Base-by-base conservation (phyloP, 2,888 invertebrate species). In the Parthenolecanium corni region DNA sequence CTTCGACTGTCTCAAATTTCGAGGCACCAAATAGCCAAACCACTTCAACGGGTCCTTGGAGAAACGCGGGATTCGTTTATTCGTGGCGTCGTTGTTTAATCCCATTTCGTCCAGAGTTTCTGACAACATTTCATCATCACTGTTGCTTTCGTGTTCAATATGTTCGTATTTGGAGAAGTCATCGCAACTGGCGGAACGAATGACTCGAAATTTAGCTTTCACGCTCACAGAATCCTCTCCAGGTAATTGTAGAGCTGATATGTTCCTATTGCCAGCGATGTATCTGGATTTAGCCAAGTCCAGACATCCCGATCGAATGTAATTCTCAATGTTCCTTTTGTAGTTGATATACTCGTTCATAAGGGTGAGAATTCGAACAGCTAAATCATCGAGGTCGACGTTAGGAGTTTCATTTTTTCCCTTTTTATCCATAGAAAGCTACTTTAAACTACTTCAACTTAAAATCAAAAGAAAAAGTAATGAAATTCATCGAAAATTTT, bases 1-100 rank as follows among this genome's bases (percentile, higher is more conserved):
- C 71, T 87, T 87, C 0, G 90, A 88, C 67, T 77, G 79, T 69
- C 84, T 81, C 70, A 93, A 75, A 71, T 84, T 83, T 70, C 84
- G 83, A 0, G 92, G 90, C 0, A 90, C 87, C 38, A 93, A 74
- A 42, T 89, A 80, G 12, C 91, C 91, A 76, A 92, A 93, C 90
- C 90, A 91, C 67, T 81, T 82, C 31, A 91, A 72, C 0, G 92
- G 90, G 72, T 92, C 81, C 12, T 62, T 58, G 1, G 52, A 20
- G 21, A 62, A 52, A 58, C 70, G 67, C 18, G 42, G 24, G 25
- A 52, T 38, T 2, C 40, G 40, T 6, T 62, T 52, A 2, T 72
- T 73, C 1, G 70, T 68, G 52, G 70, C 72, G 1, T 72, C 65
- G 21, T 14, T 47, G 20, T 52, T 44, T 5, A 54, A 9, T 44